These are phyloP conservation scores for Eulithis testata DNA, from an alignment of 2,888 invertebrate genomes.

Conservation along the genomic window DNA sequence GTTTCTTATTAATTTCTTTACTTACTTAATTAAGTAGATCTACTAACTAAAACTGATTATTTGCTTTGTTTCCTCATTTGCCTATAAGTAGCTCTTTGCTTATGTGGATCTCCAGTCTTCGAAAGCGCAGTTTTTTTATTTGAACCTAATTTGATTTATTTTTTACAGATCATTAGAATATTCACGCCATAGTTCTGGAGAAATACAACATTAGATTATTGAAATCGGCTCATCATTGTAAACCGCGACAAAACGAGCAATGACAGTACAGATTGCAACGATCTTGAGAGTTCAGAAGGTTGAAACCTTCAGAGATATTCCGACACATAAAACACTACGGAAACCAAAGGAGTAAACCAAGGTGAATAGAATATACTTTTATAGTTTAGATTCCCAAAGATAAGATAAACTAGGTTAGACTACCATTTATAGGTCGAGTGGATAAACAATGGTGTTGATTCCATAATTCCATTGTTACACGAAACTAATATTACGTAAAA, in stretches of 20 bases:
- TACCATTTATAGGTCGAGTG: conserved; percentile 31
- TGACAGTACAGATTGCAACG: conserved; percentile 1
- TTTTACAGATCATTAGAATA: neutral
- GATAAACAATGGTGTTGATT: conserved; percentile 28
- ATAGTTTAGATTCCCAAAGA: conserved; percentile 63
- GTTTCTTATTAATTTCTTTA: neutral
- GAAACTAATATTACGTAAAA: too few relatives aligned
- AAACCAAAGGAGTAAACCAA: conserved; percentile 45
- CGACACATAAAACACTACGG: conserved; percentile 27
- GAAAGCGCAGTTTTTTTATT: too few relatives aligned
- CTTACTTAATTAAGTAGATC: too few relatives aligned
- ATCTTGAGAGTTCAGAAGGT: neutral
- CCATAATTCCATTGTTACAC: too few relatives aligned
- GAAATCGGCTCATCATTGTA: neutral
- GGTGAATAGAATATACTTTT: conserved; percentile 48
- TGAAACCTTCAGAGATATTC: neutral
- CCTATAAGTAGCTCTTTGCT: too few relatives aligned
- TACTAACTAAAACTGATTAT: too few relatives aligned
- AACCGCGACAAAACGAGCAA: neutral
- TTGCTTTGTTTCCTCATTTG: too few relatives aligned
- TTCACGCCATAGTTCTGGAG: neutral
- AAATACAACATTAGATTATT: neutral
- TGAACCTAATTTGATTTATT: neutral
- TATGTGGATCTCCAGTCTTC: too few relatives aligned
- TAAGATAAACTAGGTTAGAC: conserved; percentile 57